Base-by-base conservation (phyloP, 2,888 invertebrate species). In the Cheilosia grossa region DNA sequence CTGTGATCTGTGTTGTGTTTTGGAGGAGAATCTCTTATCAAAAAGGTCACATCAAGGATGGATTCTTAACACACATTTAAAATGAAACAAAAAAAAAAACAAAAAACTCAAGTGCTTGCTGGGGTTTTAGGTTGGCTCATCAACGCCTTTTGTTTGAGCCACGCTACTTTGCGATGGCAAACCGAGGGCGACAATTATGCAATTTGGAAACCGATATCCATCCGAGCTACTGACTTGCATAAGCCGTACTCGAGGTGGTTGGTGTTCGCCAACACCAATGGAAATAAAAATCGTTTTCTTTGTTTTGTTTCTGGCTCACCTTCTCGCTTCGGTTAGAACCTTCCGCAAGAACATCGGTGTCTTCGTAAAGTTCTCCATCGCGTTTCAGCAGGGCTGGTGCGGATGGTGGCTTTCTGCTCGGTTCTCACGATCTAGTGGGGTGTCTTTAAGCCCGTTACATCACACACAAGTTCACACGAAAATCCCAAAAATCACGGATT, bases 331-430 rank as follows among this genome's bases (percentile, higher is more conserved):
- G 85, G 87, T 89, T 85, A 91, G 89, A 86, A 91, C 91, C 89
- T 91, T 92, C 85, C 90, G 91, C 89, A 91, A 89, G 89, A 91
- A 90, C 70, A 90, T 89, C 86, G 91, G 91, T 30, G 92, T 91
- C 88, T 89, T 90, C 79, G 90, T 89, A 88, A 91, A 90, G 88
- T 89, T 90, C 88, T 91, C 91, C 91, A 92, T 91, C 24, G 17
- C 74, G 44, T 49, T 75, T 17, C 24, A 17, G 24, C 4, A 10
- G 59, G n/a, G 24, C 21, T 19, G 10, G 1, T 40, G 30, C n/a
- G n/a, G 40, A 37, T 44, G 66, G 59, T 66, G 64, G 67, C 27
- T 79, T 49, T 15, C 5, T 1, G 2, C 9, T 30, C 19, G 13
- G 17, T 61, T 30, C 47, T 37, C 44, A 70, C 64, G 70, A 27